Evolutionary conservation across 1,140 invertebrate species (phyloP).

Genomic region (Lasaia peninsularis): DNA sequence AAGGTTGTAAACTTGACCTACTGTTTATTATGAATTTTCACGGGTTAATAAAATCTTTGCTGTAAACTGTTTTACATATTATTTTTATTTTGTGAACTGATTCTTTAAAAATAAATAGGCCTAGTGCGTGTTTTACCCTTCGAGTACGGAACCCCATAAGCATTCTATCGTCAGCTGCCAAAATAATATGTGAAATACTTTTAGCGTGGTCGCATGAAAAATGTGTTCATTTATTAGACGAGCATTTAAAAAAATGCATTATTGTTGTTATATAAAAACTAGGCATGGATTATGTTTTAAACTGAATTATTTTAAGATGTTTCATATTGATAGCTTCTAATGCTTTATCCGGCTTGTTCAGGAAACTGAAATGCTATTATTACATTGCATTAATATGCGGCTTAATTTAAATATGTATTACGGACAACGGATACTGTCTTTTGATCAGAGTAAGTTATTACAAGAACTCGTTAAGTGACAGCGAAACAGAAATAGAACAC

Average conservation of each 20-base stretch:
- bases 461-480: neutral
- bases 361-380: neutral
- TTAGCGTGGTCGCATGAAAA: too few species aligned
- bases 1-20: too few species aligned
- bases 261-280: neutral
- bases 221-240: too few species aligned
- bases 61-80: too few species aligned
- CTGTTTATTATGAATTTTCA: too few species aligned
- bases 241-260: neutral
- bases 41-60: too few species aligned
- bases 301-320: neutral
- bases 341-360: neutral
- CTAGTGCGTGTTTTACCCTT: too few species aligned
- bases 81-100: too few species aligned
- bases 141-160: too few species aligned
- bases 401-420: neutral
- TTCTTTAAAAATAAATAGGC: too few species aligned
- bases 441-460: neutral
- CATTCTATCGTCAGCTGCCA: too few species aligned
- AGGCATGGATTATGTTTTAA: neutral
- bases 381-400: neutral
- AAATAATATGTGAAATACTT: too few species aligned
- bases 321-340: neutral
- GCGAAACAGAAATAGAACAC: neutral
- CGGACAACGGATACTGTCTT: neutral